Percentiles rank a stretch among this genome's conserved stretches.
Evolutionary conservation across 2,113 vertebrate genomes (phyloP).

Genomic region (Anthoscopus minutus): DNA sequence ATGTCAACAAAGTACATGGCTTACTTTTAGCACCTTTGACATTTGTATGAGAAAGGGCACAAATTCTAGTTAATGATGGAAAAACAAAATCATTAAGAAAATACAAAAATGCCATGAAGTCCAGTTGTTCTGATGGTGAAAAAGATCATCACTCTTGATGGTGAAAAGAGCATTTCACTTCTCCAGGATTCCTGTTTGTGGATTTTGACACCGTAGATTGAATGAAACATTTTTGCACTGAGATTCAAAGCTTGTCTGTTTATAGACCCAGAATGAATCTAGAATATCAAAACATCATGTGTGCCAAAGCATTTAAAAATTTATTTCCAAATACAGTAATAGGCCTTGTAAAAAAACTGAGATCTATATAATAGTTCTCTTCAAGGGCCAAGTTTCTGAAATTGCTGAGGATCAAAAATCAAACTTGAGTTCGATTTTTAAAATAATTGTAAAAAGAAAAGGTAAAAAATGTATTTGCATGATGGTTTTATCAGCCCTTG

Average conservation of each 20-base stretch:
- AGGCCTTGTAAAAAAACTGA: not conserved
- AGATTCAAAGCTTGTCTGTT: not conserved
- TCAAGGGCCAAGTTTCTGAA: not conserved
- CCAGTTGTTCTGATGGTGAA: not conserved
- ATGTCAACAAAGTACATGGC: not conserved
- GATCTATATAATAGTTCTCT: not conserved
- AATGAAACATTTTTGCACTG: not conserved
- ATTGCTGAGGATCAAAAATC: not conserved
- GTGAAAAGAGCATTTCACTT: not conserved
- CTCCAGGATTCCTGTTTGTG: not conserved
- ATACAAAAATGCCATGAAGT: not conserved
- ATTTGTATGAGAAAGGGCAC: not conserved
- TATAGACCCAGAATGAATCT: not conserved
- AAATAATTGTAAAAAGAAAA: not conserved
- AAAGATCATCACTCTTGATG: not conserved
- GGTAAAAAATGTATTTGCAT: accelerated
- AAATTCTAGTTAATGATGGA: not conserved
- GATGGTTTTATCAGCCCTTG: not conserved
- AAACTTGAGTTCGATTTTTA: not conserved
- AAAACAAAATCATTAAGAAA: not conserved
- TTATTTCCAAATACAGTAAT: not conserved
- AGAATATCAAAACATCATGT: not conserved
- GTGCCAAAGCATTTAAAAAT: not conserved
- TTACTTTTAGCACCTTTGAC: not conserved
- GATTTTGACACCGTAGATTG: accelerated